Conservation (phyloP, 2,113 vertebrate genomes). For the Hirundichthys speculiger region DNA sequence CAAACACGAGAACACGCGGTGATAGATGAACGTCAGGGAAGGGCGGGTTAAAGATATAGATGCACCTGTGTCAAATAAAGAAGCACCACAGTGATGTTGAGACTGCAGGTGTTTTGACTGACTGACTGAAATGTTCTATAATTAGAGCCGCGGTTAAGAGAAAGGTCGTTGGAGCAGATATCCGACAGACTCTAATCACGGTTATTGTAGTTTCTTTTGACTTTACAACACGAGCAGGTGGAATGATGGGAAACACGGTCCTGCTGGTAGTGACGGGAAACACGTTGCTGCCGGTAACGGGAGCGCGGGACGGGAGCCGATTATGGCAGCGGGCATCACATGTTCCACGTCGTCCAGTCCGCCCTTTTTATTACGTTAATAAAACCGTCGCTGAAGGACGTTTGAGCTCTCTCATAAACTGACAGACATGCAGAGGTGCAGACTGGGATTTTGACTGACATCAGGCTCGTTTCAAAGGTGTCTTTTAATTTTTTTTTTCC, state of each 20-base stretch:
- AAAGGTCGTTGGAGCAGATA: constrained; percentile 46
- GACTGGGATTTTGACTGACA: no score
- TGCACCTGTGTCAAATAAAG: constrained; percentile 50
- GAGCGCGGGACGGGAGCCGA: background rate
- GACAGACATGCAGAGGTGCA: no score
- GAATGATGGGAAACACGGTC: constrained; percentile 12
- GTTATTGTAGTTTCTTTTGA: background rate
- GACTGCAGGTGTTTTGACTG: constrained; percentile 64
- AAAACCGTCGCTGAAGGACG: no score
- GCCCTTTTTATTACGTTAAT: no score
- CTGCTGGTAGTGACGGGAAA: constrained; percentile 13
- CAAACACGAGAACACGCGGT: background rate
- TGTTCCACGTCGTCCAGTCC: no score
- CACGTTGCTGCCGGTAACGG: constrained; percentile 10
- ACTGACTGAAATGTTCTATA: constrained; percentile 38
- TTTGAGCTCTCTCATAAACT: no score
- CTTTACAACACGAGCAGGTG: background rate
- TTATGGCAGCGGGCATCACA: no score
- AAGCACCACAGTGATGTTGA: constrained; percentile 37
- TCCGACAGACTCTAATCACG: constrained; percentile 18
- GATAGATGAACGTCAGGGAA: no score
- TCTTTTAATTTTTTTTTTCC: no score
- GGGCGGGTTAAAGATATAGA: no score
- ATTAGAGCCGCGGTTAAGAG: constrained; percentile 27
- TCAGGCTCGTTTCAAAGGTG: no score